Evolutionary conservation across 1,140 invertebrate species (phyloP), one percentile per base, ranked within the genome.

Genomic region (Zaprionus kolodkinae): DNA sequence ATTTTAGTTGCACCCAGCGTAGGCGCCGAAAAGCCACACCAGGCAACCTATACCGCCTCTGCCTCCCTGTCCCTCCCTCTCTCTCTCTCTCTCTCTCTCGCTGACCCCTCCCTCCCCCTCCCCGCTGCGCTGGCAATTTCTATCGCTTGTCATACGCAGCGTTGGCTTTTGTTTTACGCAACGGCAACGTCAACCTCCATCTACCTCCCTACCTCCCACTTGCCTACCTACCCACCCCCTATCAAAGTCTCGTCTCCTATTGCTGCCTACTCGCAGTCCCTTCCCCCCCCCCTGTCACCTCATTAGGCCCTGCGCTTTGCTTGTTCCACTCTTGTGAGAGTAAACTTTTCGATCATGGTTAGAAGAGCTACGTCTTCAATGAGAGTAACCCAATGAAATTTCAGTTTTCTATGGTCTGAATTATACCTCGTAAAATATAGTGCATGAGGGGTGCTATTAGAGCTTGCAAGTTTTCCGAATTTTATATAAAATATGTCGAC

Each of bases 1-100:
- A 88, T 83, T 88, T 84, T 88, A 84, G 84, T 84, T 78, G 75
- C 64, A 56, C 69, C 76, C 76, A 61, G 67, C 68, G 65, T 77
- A 86, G 83, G 83, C 72, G 83, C 72, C 81, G 60, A 87, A 86
- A 87, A 88, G 84, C 80, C 77, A 84, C 64, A 61, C 71, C 38
- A 66, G 35, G 35, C 55, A 54, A 68, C 45, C 55, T 40, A 52
- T 15, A 38, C 38, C 27, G 27, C 27, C 27, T 3, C 3, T 30
- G 3, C 13, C 43, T 21, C 40, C 52, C 35, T 0, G 0, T 10
- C 6, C 15, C 30, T 1, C n/a, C 30, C 10, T n/a, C 9, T 27
- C 33, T 12, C 21, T 1, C 35, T 3, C 9, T 9, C 25, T 9
- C 10, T 9, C 35, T 11, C 30, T 30, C 6, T 12, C 11, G 13